A percentile compares a stretch with the other conserved stretches of the same genome.
These are phyloP conservation scores for Pycnomerus fuliginosus DNA, from an alignment of 2,888 invertebrate species.

Conservation along the genomic window DNA sequence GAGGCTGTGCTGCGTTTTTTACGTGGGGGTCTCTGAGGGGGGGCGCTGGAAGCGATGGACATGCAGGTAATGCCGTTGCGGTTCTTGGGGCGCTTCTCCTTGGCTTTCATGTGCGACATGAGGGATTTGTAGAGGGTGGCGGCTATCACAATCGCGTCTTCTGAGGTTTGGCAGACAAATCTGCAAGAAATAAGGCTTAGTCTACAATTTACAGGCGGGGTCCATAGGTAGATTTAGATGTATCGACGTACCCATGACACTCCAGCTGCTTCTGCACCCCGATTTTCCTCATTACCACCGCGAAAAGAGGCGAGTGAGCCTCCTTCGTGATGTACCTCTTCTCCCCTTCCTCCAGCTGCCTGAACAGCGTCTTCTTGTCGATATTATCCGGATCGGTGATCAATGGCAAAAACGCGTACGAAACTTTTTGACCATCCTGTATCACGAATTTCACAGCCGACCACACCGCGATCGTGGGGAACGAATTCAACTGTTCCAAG, in stretches of 20 bases:
- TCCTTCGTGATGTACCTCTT: slow-evolving; percentile 59
- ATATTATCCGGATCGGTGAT: slow-evolving; percentile 80
- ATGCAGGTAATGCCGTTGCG: slow-evolving; percentile 75
- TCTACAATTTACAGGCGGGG: too few relatives aligned
- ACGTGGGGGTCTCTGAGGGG: slow-evolving; percentile 72
- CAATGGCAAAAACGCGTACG: slow-evolving; percentile 79
- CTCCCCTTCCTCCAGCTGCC: slow-evolving; percentile 56
- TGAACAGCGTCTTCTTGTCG: slow-evolving; percentile 70
- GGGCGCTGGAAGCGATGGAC: slow-evolving; percentile 68
- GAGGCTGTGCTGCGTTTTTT: slow-evolving; percentile 69
- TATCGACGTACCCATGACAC: slow-evolving; percentile 76
- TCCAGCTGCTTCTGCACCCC: slow-evolving; percentile 78
- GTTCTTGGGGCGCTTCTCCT: slow-evolving; percentile 64
- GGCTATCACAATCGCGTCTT: slow-evolving; percentile 89
- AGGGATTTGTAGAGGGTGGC: slow-evolving; percentile 88
- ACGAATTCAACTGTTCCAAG: slow-evolving; percentile 72
- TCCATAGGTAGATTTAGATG: too few relatives aligned
- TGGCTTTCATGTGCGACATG: slow-evolving; percentile 75
- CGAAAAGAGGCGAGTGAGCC: slow-evolving; percentile 81
- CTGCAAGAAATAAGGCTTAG: too few relatives aligned
- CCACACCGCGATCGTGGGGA: slow-evolving; percentile 91
- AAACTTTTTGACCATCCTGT: slow-evolving; percentile 58
- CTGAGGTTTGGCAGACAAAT: slow-evolving; percentile 84
- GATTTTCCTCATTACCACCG: slow-evolving; percentile 83
- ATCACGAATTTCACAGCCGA: slow-evolving; percentile 85